These are phyloP conservation scores for Drosophila truncata DNA, from an alignment of 1,140 invertebrate genomes.

Conservation along the genomic window DNA sequence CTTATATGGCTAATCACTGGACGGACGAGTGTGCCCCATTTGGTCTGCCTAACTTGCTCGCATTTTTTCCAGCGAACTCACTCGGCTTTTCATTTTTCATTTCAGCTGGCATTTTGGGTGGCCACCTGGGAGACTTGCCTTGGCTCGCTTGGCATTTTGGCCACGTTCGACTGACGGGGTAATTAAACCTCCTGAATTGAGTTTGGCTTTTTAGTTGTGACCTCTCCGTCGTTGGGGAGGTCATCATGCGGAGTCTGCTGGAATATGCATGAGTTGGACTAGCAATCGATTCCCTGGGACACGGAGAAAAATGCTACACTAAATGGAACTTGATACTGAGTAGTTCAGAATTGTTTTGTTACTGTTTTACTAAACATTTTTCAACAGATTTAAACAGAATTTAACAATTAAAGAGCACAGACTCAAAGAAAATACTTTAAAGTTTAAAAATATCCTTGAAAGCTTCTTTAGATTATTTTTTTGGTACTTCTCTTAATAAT, in stretches of 20 bases:
- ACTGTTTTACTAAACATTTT: not conserved
- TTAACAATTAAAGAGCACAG: not conserved
- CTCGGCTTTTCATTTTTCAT: conserved; percentile 19
- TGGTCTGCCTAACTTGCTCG: conserved; percentile 70
- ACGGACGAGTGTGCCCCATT: conserved; percentile 50
- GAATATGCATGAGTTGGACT: conserved; percentile 21
- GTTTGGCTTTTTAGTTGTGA: conserved; percentile 27
- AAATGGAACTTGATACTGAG: not conserved
- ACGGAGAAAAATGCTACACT: not conserved
- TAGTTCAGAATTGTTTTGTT: too few species aligned
- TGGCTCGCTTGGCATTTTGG: conserved; percentile 68
- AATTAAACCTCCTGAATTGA: conserved; percentile 60
- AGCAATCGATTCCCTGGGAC: conserved; percentile 3
- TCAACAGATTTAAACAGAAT: not conserved
- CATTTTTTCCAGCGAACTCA: conserved; percentile 67
- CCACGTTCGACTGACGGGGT: conserved; percentile 60
- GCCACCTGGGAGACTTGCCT: conserved; percentile 59
- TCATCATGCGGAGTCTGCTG: conserved; percentile 13
- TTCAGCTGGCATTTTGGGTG: conserved; percentile 57
- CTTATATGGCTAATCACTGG: conserved; percentile 68
- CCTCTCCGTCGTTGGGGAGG: conserved; percentile 26
- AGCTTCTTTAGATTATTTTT: not conserved
- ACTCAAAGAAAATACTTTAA: not conserved
- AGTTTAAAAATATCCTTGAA: not conserved
- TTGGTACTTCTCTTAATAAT: not conserved